phyloP scores from a whole-genome alignment of 2,888 invertebrate genomes.

The Agriopis leucophaearia region DNA sequence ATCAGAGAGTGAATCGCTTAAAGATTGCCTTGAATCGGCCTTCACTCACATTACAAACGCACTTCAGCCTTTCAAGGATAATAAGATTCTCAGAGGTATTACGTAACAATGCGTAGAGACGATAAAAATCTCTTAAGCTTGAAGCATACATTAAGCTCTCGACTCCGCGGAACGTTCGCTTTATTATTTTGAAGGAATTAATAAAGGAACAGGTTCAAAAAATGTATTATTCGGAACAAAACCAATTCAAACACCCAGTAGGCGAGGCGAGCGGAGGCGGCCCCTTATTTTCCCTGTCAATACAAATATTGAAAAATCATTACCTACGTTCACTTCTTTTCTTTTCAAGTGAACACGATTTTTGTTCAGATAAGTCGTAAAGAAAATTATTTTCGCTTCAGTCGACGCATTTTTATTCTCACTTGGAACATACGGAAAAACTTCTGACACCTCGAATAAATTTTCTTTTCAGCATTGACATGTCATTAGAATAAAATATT shows the following conservation, averaged over 20 bases:
- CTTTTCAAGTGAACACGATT: slow-evolving; percentile 64
- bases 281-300: slow-evolving; percentile 67
- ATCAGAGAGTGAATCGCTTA: slow-evolving; percentile 55
- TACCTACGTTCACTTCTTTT: slow-evolving; percentile 66
- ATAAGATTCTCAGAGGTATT: slow-evolving; percentile 35
- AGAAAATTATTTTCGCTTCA: slow-evolving; percentile 66
- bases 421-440: slow-evolving; percentile 48
- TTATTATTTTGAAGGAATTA: slow-evolving; percentile 45
- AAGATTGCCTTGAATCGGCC: slow-evolving; percentile 50
- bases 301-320: slow-evolving; percentile 74
- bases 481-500: slow-evolving; percentile 16
- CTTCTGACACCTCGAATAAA: slow-evolving; percentile 25
- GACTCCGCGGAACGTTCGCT: slow-evolving; percentile 17
- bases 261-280: slow-evolving; percentile 51
- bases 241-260: slow-evolving; percentile 52
- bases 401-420: slow-evolving; percentile 61
- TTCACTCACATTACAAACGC: slow-evolving; percentile 52
- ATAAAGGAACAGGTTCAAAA: slow-evolving; percentile 43
- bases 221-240: slow-evolving; percentile 44
- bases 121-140: slow-evolving; percentile 37
- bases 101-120: slow-evolving; percentile 40
- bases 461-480: slow-evolving; percentile 27
- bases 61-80: slow-evolving; percentile 44
- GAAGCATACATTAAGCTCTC: slow-evolving; percentile 35
- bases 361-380: slow-evolving; percentile 62